Percentiles rank a stretch among this genome's conserved stretches.
Evolutionary conservation across 2,888 invertebrate genomes (phyloP).

Genomic region (Andrena haemorrhoa): DNA sequence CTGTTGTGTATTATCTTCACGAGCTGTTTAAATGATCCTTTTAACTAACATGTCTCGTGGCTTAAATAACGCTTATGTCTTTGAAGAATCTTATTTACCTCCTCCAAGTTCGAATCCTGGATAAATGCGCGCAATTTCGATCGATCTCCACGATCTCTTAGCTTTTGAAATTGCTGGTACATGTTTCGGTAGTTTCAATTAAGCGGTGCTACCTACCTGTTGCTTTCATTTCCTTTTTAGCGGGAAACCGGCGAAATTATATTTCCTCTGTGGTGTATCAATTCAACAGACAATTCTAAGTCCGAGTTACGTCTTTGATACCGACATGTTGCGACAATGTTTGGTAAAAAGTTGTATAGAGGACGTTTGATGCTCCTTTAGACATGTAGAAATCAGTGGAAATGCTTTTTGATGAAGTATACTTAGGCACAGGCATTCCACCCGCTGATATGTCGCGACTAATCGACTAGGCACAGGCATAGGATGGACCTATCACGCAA

Average conservation of each 20-base stretch:
- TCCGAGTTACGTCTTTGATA: background rate
- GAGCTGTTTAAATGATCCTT: constrained; percentile 74
- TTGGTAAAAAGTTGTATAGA: background rate
- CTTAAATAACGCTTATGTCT: background rate
- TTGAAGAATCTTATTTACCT: constrained; percentile 28
- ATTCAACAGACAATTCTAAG: background rate
- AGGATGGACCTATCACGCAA: no score
- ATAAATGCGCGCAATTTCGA: constrained; percentile 30
- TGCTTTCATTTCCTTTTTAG: background rate
- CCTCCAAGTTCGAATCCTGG: constrained; percentile 25
- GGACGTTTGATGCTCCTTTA: background rate
- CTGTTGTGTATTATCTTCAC: constrained; percentile 72
- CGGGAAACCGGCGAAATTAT: background rate
- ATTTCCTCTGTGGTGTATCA: no score
- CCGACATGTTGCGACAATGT: background rate
- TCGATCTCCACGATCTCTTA: background rate
- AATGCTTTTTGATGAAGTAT: no score
- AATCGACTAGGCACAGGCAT: no score
- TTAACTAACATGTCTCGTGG: constrained; percentile 85
- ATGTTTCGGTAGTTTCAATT: constrained; percentile 5
- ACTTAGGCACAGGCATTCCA: no score
- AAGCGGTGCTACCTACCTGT: background rate
- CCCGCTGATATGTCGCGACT: no score
- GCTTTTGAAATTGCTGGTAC: constrained; percentile 23
- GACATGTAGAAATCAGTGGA: no score